phyloP scores from a whole-genome alignment of 2,888 invertebrate genomes.

The Cloeon dipterum region DNA sequence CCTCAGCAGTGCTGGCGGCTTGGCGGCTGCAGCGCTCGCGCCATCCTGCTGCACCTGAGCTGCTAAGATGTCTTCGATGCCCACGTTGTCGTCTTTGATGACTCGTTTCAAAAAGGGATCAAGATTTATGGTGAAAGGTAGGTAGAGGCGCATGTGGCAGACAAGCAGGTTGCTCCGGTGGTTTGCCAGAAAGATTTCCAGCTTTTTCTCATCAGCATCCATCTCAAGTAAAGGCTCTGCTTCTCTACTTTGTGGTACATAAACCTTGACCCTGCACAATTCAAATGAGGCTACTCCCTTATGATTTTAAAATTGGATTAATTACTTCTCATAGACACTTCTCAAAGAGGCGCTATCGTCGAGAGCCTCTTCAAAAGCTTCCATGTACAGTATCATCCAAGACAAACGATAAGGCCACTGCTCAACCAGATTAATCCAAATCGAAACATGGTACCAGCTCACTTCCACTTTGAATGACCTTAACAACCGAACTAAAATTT shows the following conservation, averaged over 20 bases:
- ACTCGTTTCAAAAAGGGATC: constrained; percentile 96
- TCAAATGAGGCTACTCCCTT: too few relatives aligned
- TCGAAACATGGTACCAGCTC: constrained; percentile 93
- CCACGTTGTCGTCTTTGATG: constrained; percentile 32
- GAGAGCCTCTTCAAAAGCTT: constrained; percentile 64
- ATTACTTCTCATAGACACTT: constrained; percentile 80
- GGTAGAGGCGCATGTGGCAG: constrained; percentile 77
- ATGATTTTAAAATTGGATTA: constrained; percentile 7
- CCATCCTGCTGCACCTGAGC: background rate
- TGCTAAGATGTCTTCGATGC: background rate
- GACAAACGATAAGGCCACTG: constrained; percentile 97
- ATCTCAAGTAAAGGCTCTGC: constrained; percentile 73
- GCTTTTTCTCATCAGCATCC: constrained; percentile 84
- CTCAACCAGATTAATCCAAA: constrained; percentile 96
- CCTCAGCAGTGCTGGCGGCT: too few relatives aligned
- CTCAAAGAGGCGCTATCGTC: constrained; percentile 74
- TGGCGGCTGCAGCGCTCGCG: too few relatives aligned
- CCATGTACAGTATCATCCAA: constrained; percentile 90
- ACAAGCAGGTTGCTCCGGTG: constrained; percentile 67
- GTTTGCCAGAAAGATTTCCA: constrained; percentile 78
- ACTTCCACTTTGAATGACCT: constrained; percentile 98
- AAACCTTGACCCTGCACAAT: constrained; percentile 43
- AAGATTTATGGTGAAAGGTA: constrained; percentile 94
- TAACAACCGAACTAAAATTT: constrained; percentile 57
- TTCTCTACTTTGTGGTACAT: constrained; percentile 64